Conservation (phyloP, 2,888 invertebrate species). For the Erynnis tages region DNA sequence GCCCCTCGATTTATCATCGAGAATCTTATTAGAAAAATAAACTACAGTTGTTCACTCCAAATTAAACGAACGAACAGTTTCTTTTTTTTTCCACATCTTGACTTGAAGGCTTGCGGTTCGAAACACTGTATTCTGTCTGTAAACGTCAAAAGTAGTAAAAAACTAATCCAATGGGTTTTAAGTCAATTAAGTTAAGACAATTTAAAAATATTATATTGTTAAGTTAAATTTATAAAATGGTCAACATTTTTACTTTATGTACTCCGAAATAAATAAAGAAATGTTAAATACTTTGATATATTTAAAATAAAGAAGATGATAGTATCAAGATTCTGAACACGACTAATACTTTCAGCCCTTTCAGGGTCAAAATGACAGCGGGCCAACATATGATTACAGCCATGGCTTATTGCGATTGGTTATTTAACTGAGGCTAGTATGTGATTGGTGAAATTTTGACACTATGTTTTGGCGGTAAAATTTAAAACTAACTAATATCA, state of each 20-base stretch:
- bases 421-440: background rate
- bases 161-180: too few relatives aligned
- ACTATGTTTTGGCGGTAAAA: background rate
- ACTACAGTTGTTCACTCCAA: too few relatives aligned
- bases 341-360: background rate
- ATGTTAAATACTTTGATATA: too few relatives aligned
- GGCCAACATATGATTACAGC: conserved; percentile 45
- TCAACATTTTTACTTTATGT: too few relatives aligned
- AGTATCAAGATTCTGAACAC: conserved; percentile 11
- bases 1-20: conserved; percentile 51
- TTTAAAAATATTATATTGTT: too few relatives aligned
- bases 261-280: too few relatives aligned
- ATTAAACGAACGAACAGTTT: too few relatives aligned
- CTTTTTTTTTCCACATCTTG: conserved; percentile 28
- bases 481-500: background rate
- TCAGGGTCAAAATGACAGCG: conserved; percentile 39
- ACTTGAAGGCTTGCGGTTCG: conserved; percentile 28
- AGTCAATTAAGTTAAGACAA: too few relatives aligned
- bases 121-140: too few relatives aligned
- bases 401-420: conserved; percentile 40
- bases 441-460: conserved; percentile 17
- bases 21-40: conserved; percentile 50
- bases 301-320: too few relatives aligned
- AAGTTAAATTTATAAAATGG: too few relatives aligned
- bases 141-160: too few relatives aligned